A percentile compares a stretch with the other conserved stretches of the same genome.
Evolutionary conservation across 1,140 invertebrate genomes (phyloP).

Genomic region (Lepidostoma basale): DNA sequence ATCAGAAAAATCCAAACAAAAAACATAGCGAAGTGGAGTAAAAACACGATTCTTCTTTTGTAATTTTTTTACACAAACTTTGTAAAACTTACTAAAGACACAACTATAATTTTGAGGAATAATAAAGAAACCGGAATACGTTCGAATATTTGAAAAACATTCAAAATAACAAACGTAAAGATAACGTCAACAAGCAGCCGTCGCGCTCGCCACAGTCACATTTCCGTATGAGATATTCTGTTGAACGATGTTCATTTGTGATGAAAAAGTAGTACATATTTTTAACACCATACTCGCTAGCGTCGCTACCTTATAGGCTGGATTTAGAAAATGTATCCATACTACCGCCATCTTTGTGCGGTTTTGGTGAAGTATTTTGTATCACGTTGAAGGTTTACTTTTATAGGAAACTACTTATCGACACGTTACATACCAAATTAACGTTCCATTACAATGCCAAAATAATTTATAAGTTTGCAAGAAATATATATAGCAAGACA

Average conservation of each 20-base stretch:
- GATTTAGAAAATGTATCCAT: background rate
- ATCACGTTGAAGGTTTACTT: too few species aligned
- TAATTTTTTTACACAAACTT: constrained; percentile 27
- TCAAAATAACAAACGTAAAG: constrained; percentile 28
- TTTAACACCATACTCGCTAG: constrained; percentile 20
- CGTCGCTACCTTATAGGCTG: background rate
- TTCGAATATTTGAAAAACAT: constrained; percentile 30
- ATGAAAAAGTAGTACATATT: background rate
- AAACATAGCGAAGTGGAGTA: constrained; percentile 31
- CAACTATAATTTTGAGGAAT: constrained; percentile 25
- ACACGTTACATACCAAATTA: too few species aligned
- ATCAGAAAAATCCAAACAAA: constrained; percentile 29
- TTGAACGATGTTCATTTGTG: constrained; percentile 8
- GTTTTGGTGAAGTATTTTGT: too few species aligned
- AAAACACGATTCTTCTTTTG: constrained; percentile 18
- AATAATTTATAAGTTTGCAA: too few species aligned
- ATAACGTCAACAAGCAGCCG: constrained; percentile 20
- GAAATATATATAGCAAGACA: too few species aligned
- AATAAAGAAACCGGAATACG: constrained; percentile 11
- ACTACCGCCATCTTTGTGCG: constrained; percentile 8
- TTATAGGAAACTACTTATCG: too few species aligned
- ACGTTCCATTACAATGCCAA: too few species aligned
- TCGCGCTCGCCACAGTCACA: constrained; percentile 27
- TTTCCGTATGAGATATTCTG: constrained; percentile 22
- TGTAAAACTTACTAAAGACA: constrained; percentile 28